phyloP scores from a whole-genome alignment of 2,113 vertebrate species.

The Dendrocopos noguchii region DNA sequence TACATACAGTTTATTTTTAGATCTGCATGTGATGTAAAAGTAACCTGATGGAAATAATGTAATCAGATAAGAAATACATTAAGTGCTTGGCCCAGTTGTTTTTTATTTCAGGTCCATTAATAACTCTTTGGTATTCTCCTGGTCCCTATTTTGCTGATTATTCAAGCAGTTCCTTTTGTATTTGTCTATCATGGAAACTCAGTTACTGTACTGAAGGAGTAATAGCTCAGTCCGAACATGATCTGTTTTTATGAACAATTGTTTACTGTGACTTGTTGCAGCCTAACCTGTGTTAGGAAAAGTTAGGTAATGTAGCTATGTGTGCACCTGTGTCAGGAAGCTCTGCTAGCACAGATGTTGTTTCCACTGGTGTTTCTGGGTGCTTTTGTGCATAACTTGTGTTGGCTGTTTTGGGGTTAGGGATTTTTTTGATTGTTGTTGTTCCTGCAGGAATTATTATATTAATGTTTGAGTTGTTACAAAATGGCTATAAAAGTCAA shows the following conservation, averaged over 20 bases:
- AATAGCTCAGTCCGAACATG: not conserved
- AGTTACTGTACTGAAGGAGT: not conserved
- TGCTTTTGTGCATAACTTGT: not conserved
- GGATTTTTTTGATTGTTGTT: not conserved
- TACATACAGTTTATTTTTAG: not conserved
- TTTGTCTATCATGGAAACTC: not conserved
- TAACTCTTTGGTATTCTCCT: not conserved
- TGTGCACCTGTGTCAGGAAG: not conserved
- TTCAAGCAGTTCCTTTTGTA: not conserved
- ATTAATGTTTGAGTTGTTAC: not conserved
- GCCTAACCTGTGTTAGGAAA: not conserved
- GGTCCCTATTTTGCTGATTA: not conserved
- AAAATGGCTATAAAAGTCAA: not conserved
- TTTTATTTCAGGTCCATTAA: not conserved
- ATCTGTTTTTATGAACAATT: not conserved
- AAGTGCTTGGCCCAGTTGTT: not conserved
- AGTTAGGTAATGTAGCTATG: not conserved
- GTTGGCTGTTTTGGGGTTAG: not conserved
- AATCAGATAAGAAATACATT: not conserved
- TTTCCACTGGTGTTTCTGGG: not conserved
- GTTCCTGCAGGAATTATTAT: not conserved
- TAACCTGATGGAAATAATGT: not conserved
- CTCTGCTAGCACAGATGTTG: not conserved
- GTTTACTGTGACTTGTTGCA: not conserved
- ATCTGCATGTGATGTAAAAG: not conserved